Evolutionary conservation across 2,888 invertebrate species (phyloP), one percentile per base, ranked within the genome.

Genomic region (Tachystola acroxantha): DNA sequence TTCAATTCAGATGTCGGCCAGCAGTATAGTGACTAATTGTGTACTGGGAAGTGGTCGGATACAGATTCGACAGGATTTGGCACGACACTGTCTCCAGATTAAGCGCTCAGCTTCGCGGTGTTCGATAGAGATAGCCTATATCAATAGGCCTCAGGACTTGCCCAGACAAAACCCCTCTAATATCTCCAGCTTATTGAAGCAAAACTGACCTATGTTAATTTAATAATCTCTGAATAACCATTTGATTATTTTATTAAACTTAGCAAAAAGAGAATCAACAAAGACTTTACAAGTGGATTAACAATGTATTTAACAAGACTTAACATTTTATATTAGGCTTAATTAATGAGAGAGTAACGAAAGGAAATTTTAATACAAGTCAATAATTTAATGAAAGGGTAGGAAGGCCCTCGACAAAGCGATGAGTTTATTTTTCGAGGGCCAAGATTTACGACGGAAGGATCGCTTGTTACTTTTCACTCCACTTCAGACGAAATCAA

Each of bases 31-130:
- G 26, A 32, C 37, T 38, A 37, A 38, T 37, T 22, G 37, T 53
- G 58, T 49, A 69, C 69, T 68, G 68, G 78, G 76, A 77, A 77
- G 64, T 63, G 54, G 50, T 53, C 45, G 37, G 42, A 43, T 50
- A 39, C 46, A 42, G 48, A 42, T 45, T 49, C 43, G 48, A 47
- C 58, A 60, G 51, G 58, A 59, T 63, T 77, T 77, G 78, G 76
- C 76, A 73, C 64, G 44, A 62, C 61, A 52, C 57, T 50, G 56
- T 63, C 59, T 53, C 55, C 55, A 27, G 52, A 53, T 52, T 60
- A 62, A 64, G 6, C 25, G 24, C 31, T 33, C 30, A 33, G 26
- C 16, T 16, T 16, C 6, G 16, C 16, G 6, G 31, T 25, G 36
- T 36, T 28, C 27, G n/a, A n/a, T n/a, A n/a, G n/a, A n/a, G n/a